phyloP scores from a whole-genome alignment of 2,797 vertebrate species.

The Numenius phaeopus region DNA sequence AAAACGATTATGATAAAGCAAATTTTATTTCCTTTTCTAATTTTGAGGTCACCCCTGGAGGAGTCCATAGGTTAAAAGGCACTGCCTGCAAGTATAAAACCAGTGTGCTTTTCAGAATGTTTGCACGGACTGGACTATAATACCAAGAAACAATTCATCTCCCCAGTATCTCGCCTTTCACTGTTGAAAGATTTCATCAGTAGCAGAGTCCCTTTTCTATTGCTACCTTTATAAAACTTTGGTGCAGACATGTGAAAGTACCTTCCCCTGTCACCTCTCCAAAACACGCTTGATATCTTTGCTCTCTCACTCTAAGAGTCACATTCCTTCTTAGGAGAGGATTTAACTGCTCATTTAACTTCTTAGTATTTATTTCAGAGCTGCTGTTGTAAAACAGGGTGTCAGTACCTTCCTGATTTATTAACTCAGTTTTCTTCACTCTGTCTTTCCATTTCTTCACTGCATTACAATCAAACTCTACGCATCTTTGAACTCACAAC shows the following conservation, averaged over 20 bases:
- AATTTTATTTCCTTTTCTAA: not conserved
- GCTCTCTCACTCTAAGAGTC: not conserved
- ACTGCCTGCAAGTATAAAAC: not conserved
- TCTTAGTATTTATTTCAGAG: not conserved
- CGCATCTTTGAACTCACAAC: not conserved
- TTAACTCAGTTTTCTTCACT: not conserved
- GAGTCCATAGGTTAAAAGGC: not conserved
- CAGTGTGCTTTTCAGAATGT: not conserved
- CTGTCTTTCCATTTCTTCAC: not conserved
- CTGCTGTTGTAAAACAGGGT: not conserved
- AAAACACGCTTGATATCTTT: not conserved
- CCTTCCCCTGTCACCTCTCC: not conserved
- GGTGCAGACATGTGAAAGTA: not conserved
- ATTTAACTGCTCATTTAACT: not conserved
- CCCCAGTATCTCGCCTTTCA: not conserved
- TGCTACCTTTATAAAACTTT: not conserved
- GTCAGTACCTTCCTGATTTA: not conserved
- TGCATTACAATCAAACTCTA: not conserved
- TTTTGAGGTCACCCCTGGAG: not conserved
- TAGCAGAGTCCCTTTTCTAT: not conserved
- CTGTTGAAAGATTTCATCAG: constrained; percentile 23
- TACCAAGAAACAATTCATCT: constrained; percentile 2
- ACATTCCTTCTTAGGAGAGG: not conserved
- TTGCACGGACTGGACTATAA: not conserved
- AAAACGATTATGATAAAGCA: not conserved